A percentile compares a stretch with the other conserved stretches of the same genome.
Conservation (phyloP, 1,140 invertebrate species). For the Holotrichia oblita region DNA sequence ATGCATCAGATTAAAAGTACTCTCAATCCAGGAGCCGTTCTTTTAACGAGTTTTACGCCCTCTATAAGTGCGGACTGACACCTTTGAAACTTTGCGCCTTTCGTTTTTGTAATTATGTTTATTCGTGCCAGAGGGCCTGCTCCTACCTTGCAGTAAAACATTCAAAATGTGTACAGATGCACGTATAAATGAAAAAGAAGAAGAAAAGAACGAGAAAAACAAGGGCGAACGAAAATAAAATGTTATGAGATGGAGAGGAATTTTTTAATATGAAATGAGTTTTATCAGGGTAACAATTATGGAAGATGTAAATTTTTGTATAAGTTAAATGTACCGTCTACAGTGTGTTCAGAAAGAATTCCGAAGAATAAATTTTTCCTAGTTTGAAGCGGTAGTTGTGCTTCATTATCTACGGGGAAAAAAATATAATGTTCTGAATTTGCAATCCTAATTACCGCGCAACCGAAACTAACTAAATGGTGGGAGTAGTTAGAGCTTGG, state of each 20-base stretch:
- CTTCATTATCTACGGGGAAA: no score
- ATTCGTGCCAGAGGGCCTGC: not conserved
- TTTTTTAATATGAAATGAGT: no score
- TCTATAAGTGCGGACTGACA: not conserved
- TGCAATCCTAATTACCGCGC: no score
- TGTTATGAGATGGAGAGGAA: not conserved
- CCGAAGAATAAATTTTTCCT: no score
- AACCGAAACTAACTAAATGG: no score
- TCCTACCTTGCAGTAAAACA: not conserved
- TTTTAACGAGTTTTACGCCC: not conserved
- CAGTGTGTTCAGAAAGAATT: no score
- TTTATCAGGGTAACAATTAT: no score
- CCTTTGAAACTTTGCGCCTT: not conserved
- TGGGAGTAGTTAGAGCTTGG: no score
- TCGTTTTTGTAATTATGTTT: not conserved
- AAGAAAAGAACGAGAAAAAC: not conserved
- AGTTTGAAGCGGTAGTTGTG: no score
- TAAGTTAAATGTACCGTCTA: no score
- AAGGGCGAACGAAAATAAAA: not conserved
- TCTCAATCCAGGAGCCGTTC: constrained; percentile 3
- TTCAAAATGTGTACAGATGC: not conserved
- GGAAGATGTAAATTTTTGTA: no score
- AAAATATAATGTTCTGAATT: no score
- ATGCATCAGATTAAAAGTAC: constrained; percentile 13
- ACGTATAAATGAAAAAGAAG: not conserved